These are phyloP conservation scores for Heliconius aoede DNA, from an alignment of 2,888 invertebrate genomes.

Conservation along the genomic window DNA sequence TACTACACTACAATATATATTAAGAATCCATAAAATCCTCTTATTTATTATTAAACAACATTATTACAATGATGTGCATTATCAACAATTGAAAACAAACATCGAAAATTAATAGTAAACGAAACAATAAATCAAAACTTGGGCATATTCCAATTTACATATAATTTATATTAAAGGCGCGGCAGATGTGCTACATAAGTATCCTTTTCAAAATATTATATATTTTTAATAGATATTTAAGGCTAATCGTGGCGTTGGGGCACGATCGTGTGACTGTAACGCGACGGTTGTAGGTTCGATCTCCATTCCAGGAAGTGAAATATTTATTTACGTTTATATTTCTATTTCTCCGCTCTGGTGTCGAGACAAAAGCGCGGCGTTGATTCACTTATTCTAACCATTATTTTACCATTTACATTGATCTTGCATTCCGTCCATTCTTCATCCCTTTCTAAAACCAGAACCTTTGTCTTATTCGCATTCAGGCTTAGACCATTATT, in stretches of 20 bases:
- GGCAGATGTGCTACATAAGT: constrained; percentile 18
- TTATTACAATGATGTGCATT: not conserved
- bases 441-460: too few relatives aligned
- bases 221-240: not conserved
- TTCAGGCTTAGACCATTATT: too few relatives aligned
- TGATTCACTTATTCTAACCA: too few relatives aligned
- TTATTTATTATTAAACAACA: not conserved
- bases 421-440: too few relatives aligned
- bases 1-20: not conserved
- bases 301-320: not conserved
- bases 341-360: not conserved
- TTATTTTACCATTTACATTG: too few relatives aligned
- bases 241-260: not conserved
- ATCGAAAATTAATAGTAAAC: too few relatives aligned
- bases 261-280: not conserved
- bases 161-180: constrained; percentile 1
- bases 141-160: constrained; percentile 26
- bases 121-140: constrained; percentile 24
- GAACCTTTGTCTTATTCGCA: too few relatives aligned
- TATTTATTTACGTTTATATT: not conserved
- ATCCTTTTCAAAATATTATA: not conserved
- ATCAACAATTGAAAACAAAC: constrained; percentile 10
- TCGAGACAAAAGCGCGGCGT: too few relatives aligned
- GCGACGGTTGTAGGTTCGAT: not conserved
- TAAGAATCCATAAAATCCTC: not conserved